phyloP scores from a whole-genome alignment of 2,113 vertebrate genomes.

The Oophaga pumilio region DNA sequence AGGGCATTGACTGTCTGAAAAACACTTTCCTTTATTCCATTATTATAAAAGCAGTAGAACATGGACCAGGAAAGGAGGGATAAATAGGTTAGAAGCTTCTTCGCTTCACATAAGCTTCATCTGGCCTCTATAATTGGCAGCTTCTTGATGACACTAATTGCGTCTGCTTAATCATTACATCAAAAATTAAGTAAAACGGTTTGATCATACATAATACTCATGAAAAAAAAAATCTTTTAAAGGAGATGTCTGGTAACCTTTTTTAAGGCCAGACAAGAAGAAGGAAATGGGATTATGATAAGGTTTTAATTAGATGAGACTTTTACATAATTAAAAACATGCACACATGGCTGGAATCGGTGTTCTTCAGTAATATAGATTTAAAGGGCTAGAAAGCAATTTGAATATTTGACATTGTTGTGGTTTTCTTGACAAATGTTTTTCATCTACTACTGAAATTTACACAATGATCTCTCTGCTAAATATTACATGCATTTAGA shows the following conservation, averaged over 20 bases:
- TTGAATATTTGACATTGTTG: constrained; percentile 49
- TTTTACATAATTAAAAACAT: constrained; percentile 10
- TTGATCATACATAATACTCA: neutral
- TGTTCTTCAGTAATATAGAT: constrained; percentile 34
- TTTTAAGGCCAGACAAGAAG: neutral
- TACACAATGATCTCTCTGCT: neutral
- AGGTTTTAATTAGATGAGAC: constrained; percentile 47
- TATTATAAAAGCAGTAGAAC: no score
- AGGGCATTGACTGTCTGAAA: no score
- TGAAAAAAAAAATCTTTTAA: neutral
- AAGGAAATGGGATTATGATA: constrained; percentile 4
- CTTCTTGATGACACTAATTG: no score
- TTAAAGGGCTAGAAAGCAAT: constrained; percentile 26
- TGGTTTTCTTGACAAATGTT: constrained; percentile 43
- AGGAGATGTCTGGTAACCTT: neutral
- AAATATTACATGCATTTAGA: neutral
- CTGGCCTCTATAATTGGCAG: no score
- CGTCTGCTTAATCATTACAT: no score
- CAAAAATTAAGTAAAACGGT: neutral
- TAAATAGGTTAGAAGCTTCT: no score
- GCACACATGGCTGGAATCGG: neutral
- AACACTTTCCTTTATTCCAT: no score
- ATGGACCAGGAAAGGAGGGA: no score
- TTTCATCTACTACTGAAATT: constrained; percentile 21
- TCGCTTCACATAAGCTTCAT: no score